Conservation (phyloP, 2,797 vertebrate species). For the Coccyzus lansbergi region DNA sequence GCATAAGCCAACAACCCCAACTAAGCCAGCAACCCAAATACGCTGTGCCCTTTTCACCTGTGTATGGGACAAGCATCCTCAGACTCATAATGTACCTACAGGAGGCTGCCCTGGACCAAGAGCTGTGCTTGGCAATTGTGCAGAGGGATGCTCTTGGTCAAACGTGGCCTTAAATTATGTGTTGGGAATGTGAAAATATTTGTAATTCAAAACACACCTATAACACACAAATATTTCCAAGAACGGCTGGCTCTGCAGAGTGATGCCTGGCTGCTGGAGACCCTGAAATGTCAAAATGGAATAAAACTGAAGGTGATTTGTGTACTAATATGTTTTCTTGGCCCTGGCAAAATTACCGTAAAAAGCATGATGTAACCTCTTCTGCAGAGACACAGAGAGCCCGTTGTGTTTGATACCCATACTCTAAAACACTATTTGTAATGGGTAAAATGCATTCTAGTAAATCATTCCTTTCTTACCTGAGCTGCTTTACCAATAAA, state of each 20-base stretch:
- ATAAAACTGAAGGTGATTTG: conserved; percentile 40
- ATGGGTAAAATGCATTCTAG: fast-evolving
- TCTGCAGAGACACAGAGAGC: neutral
- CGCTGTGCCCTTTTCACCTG: neutral
- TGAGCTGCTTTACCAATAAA: neutral
- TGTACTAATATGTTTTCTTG: neutral
- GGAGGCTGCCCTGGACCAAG: neutral
- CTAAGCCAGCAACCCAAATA: too few species aligned
- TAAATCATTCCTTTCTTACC: neutral
- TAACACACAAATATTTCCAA: neutral
- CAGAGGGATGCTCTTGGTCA: neutral
- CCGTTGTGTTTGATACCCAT: fast-evolving
- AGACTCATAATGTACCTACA: neutral
- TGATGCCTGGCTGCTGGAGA: conserved; percentile 26
- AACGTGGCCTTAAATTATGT: neutral
- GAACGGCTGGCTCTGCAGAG: neutral
- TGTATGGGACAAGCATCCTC: neutral
- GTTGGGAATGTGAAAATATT: neutral
- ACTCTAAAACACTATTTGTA: neutral
- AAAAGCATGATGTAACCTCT: neutral
- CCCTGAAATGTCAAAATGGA: conserved; percentile 33
- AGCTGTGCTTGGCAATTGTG: neutral
- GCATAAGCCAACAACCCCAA: neutral
- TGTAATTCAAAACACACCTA: neutral
- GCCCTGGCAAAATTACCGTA: neutral